Evolutionary conservation across 2,797 vertebrate genomes (phyloP), one percentile per base, ranked within the genome.

Genomic region (Bovichtus variegatus): DNA sequence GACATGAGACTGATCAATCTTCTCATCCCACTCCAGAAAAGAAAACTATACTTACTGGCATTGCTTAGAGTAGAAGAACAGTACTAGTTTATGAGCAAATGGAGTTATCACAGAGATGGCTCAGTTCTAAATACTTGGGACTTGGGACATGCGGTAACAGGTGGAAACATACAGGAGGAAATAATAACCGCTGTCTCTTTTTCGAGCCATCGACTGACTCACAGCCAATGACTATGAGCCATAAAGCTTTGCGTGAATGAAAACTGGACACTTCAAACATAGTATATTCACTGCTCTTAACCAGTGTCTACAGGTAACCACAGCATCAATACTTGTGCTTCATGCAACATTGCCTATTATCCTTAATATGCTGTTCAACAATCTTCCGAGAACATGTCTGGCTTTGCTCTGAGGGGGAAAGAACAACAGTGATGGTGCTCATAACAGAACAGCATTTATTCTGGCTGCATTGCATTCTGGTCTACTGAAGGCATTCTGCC

Each of bases 221-320:
- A 27, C 13, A 16, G 55, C 70, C 50, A 36, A 50, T 46, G 41
- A 66, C 53, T 49, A 19, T 44, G 12, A 44, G 23, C 38, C 41
- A n/a, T n/a, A n/a, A n/a, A n/a, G n/a, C 9, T 65, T 23, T 13
- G 41, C 31, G 34, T 31, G 9, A 34, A 27, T 27, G 27, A 27
- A 27, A 27, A 27, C 31, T 34, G 31, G 21, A 44, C 64, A 21
- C 43, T 65, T 64, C 25, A 57, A 31, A 76, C 54, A 38, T 41
- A 53, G 43, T 60, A 41, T 18, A 29, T 31, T 21, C 38, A 44
- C 64, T 29, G 51, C 40, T 80, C 34, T 66, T 25, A 51, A 25
- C 29, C 25, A 12, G 47, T 65, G 41, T 64, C 68, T 51, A 67
- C 36, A 47, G 63, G 79, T 82, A 58, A 76, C 84, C 67, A 73